Conservation (phyloP, 2,888 invertebrate genomes). For the Syrista parreyssii region DNA sequence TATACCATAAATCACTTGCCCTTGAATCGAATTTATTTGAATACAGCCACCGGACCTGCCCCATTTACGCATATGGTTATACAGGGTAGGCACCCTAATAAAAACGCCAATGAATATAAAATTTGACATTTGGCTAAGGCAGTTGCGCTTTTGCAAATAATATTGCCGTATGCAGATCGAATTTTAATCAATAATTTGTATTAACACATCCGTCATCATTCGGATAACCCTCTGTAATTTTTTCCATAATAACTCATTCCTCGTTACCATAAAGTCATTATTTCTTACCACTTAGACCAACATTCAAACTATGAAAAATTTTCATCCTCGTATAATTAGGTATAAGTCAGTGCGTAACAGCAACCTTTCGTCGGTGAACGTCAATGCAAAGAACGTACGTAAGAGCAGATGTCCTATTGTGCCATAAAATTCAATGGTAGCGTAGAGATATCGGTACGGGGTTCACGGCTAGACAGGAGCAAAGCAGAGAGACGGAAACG, state of each 20-base stretch:
- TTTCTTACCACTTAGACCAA: neutral
- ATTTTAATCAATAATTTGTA: neutral
- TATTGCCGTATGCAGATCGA: neutral
- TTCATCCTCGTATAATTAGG: neutral
- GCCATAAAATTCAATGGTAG: conserved; percentile 21
- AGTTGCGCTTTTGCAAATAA: neutral
- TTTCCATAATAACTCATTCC: neutral
- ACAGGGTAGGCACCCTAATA: neutral
- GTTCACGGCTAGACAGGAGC: conserved; percentile 12
- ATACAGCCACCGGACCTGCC: conserved; percentile 39
- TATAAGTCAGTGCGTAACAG: neutral
- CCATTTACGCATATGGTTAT: conserved; percentile 59
- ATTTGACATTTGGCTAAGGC: conserved; percentile 7
- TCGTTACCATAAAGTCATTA: neutral
- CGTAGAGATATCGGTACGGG: conserved; percentile 15
- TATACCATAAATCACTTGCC: conserved; percentile 40
- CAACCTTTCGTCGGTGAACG: neutral
- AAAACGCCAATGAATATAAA: conserved; percentile 13
- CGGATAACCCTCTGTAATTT: neutral
- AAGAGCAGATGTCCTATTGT: conserved; percentile 35
- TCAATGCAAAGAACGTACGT: conserved; percentile 16
- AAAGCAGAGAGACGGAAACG: conserved; percentile 8
- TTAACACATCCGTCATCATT: neutral
- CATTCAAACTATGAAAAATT: neutral
- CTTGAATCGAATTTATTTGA: conserved; percentile 45